Percentiles rank a stretch among this genome's conserved stretches.
These are phyloP conservation scores for Coelopa frigida DNA, from an alignment of 1,140 invertebrate genomes.

Conservation along the genomic window DNA sequence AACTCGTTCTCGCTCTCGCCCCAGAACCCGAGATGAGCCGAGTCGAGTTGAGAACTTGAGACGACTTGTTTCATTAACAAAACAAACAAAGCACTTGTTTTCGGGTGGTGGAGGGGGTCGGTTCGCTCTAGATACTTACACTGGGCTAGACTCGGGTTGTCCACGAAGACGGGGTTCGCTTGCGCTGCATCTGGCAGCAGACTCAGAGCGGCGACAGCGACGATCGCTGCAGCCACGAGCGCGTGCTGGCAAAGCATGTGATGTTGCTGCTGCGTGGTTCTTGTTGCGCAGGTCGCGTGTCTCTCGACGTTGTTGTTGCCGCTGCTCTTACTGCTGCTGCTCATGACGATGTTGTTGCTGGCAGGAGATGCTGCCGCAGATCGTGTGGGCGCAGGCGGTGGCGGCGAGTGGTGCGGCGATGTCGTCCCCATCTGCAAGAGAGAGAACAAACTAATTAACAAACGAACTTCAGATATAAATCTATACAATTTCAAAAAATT, in stretches of 20 bases:
- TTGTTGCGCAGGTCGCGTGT: conserved; percentile 8
- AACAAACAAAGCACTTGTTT: too few species aligned
- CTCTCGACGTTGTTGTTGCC: not conserved
- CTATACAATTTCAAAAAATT: too few species aligned
- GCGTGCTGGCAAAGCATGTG: conserved; percentile 4
- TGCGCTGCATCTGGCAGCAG: conserved; percentile 4
- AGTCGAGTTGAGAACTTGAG: too few species aligned
- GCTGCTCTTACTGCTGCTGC: not conserved
- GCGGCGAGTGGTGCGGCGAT: not conserved
- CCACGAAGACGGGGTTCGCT: conserved; percentile 39
- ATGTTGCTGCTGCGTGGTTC: conserved; percentile 5
- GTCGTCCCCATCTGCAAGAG: too few species aligned
- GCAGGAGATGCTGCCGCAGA: conserved; percentile 1
- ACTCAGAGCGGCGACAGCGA: not conserved
- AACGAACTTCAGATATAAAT: too few species aligned
- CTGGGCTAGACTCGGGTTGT: conserved; percentile 44
- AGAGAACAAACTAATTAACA: too few species aligned
- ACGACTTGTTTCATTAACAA: too few species aligned
- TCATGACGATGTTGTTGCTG: not conserved
- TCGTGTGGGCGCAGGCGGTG: not conserved
- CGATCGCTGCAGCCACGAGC: not conserved
- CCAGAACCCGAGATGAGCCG: too few species aligned
- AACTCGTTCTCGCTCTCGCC: too few species aligned
- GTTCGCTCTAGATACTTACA: conserved; percentile 39
- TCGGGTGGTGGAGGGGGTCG: too few species aligned